Conservation (phyloP, 2,113 vertebrate genomes). For the Cololabis saira region DNA sequence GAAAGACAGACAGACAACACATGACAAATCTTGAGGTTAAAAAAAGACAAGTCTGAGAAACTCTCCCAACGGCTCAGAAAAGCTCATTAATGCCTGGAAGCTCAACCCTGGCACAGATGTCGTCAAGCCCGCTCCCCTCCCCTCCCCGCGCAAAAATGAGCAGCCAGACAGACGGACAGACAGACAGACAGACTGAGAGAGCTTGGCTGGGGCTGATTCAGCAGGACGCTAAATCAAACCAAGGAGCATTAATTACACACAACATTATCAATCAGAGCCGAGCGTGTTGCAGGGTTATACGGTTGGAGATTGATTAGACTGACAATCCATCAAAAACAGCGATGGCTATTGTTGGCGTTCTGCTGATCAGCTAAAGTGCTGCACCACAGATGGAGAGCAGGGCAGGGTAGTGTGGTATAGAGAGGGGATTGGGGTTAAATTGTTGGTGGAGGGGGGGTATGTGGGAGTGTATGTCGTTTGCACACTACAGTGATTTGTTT, state of each 20-base stretch:
- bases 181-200: constrained; percentile 1
- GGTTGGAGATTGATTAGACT: constrained; percentile 67
- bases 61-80: constrained; percentile 22
- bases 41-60: no score
- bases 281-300: constrained; percentile 57
- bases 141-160: constrained; percentile 11
- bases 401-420: constrained; percentile 55
- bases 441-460: constrained; percentile 39
- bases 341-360: constrained; percentile 72
- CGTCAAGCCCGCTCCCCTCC: constrained; percentile 30
- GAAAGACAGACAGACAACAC: no score
- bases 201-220: constrained; percentile 72
- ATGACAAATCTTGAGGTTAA: no score
- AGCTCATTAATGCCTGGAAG: constrained; percentile 47
- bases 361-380: constrained; percentile 77
- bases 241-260: constrained; percentile 72
- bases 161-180: background rate
- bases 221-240: constrained; percentile 78
- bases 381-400: constrained; percentile 55
- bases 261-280: constrained; percentile 75
- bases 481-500: constrained; percentile 80
- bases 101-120: constrained; percentile 46
- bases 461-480: constrained; percentile 67
- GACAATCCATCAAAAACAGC: constrained; percentile 74
- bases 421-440: constrained; percentile 69